Percentiles rank a stretch among this genome's conserved stretches.
Conservation (phyloP, 2,113 vertebrate species). For the Caranx melampygus region DNA sequence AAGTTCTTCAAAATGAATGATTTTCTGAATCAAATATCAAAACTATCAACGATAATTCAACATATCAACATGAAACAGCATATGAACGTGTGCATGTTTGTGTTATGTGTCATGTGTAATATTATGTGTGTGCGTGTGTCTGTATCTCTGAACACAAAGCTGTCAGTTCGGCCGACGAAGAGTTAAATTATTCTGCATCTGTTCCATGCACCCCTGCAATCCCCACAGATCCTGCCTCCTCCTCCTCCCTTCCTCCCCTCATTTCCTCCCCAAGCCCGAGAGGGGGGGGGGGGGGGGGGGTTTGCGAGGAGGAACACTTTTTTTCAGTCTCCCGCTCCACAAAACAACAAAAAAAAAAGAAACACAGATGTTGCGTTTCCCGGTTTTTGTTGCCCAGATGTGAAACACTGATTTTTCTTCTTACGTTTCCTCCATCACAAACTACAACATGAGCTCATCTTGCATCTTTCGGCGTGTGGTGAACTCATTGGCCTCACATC, state of each 20-base stretch:
- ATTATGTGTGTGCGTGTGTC: not conserved
- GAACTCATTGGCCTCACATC: slow-evolving; percentile 5
- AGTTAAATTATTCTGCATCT: slow-evolving; percentile 73
- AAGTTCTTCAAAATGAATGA: not conserved
- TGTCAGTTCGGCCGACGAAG: slow-evolving; percentile 31
- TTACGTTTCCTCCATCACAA: slow-evolving; percentile 14
- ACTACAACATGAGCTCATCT: not conserved
- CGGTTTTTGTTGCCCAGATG: slow-evolving; percentile 34
- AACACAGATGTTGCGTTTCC: slow-evolving; percentile 34
- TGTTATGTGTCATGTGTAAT: too few species aligned
- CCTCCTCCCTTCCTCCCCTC: slow-evolving; percentile 56
- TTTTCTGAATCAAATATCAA: not conserved
- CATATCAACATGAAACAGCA: not conserved
- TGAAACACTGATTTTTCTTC: slow-evolving; percentile 32
- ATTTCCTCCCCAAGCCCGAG: slow-evolving; percentile 70
- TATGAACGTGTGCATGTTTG: not conserved
- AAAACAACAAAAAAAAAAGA: slow-evolving; percentile 38
- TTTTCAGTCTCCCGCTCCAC: not conserved
- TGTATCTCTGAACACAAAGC: slow-evolving; percentile 21
- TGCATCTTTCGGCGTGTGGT: slow-evolving; percentile 10
- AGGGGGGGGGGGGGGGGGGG: not conserved
- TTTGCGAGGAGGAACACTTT: slow-evolving; percentile 50
- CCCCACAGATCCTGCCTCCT: slow-evolving; percentile 59
- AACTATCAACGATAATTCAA: not conserved
- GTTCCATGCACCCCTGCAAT: slow-evolving; percentile 66